Percentiles rank a stretch among this genome's conserved stretches.
These are phyloP conservation scores for Tapera naevia DNA, from an alignment of 2,797 vertebrate species.

Conservation along the genomic window DNA sequence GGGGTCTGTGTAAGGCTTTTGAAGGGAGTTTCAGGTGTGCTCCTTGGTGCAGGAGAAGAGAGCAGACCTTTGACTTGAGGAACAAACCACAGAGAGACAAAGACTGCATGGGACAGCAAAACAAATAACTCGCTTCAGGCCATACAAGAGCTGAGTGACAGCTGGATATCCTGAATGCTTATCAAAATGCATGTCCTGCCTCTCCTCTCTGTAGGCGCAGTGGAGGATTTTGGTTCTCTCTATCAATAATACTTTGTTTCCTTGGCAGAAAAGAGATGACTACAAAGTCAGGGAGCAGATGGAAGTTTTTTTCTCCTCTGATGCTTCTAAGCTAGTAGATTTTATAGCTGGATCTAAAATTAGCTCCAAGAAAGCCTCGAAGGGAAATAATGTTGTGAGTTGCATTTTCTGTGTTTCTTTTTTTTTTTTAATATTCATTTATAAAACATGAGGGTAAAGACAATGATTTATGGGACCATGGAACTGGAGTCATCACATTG, in stretches of 20 bases:
- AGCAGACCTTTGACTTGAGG: neutral
- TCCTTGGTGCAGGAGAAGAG: neutral
- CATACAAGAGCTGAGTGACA: neutral
- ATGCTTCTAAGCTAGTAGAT: neutral
- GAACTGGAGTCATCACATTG: neutral
- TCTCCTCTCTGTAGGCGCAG: neutral
- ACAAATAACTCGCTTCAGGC: neutral
- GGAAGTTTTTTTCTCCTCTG: neutral
- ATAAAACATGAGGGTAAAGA: neutral
- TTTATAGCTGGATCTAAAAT: slow-evolving; percentile 20
- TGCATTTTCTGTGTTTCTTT: neutral
- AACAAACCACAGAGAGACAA: neutral
- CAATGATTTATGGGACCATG: neutral
- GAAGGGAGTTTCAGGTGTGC: neutral
- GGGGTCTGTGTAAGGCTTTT: neutral
- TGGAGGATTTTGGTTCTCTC: neutral
- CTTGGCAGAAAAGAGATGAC: neutral
- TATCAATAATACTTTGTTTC: neutral
- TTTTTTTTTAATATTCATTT: neutral
- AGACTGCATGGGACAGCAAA: neutral
- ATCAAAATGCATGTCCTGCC: neutral
- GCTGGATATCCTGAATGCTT: neutral
- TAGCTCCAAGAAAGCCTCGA: neutral
- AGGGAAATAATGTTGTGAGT: neutral
- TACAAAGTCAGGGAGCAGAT: neutral